Base-by-base conservation (phyloP, 2,888 invertebrate genomes). In the Habrosyne pyritoides region DNA sequence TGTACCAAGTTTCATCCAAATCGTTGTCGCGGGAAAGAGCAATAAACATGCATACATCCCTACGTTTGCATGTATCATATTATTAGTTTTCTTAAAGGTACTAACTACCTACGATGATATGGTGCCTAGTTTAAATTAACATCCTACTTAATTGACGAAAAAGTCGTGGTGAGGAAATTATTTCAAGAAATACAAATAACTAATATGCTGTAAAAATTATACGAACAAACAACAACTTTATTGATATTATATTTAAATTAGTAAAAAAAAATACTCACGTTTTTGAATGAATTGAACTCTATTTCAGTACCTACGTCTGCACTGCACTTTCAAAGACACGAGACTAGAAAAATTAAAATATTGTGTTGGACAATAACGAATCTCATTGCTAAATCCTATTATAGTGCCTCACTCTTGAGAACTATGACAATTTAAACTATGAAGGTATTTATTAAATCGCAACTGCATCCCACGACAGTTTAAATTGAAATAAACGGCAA, bases 401-500 rank as follows among this genome's bases (percentile, higher is more conserved):
- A 50, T 21, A 12, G 8, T 28, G 10, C 18, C 4, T 8, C 26
- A 18, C 57, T 66, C 60, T 60, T 55, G 63, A 62, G 57, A 65
- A 61, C 61, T 63, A 61, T 53, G 53, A 59, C 55, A 56, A 55
- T 61, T 61, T 56, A 59, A 59, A n/a, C 64, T 57, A 8, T 30
- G 2, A 3, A 30, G 12, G 30, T 30, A 30, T 30, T 30, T 54
- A 57, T 65, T 26, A 26, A 49, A 57, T 60, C 61, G 67, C 73
- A 67, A 71, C 82, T 77, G 69, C 73, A 67, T 75, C 75, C 67
- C 67, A 59, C 74, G 79, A 78, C 71, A 67, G 84, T 68, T 71
- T 70, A 75, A 77, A 81, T 81, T 73, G 78, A 76, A 85, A 80
- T 86, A 85, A 85, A 59, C 61, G 64, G 53, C 64, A 57, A 53